These are phyloP conservation scores for Tapirus terrestris DNA, from an alignment of 2,113 vertebrate genomes.

Conservation along the genomic window DNA sequence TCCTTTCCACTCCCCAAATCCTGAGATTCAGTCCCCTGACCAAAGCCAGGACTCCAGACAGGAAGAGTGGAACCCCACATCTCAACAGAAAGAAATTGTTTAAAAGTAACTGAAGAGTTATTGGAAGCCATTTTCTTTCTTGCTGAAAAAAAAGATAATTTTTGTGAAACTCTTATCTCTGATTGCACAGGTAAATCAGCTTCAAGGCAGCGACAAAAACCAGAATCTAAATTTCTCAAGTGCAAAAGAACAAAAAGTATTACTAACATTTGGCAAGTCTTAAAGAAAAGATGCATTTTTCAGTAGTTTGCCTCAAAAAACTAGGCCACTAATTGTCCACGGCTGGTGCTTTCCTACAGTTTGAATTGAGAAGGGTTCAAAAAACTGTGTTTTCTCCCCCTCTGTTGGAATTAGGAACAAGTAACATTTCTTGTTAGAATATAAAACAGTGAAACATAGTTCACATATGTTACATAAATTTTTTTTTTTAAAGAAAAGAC, in stretches of 20 bases:
- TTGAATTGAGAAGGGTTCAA: neutral
- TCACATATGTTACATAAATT: slow-evolving; percentile 64
- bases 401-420: neutral
- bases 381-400: neutral
- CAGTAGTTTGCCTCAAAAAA: neutral
- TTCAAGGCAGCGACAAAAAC: neutral
- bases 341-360: neutral
- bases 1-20: neutral
- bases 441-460: slow-evolving; percentile 41
- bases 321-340: neutral
- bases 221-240: neutral
- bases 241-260: neutral
- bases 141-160: neutral
- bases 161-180: neutral
- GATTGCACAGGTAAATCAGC: neutral
- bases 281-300: neutral
- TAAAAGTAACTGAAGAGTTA: slow-evolving; percentile 12
- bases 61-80: neutral
- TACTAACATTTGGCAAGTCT: slow-evolving; percentile 2
- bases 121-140: neutral
- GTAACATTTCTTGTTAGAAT: slow-evolving; percentile 36
- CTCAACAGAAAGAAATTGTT: neutral
- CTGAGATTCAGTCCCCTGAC: neutral
- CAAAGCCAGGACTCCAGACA: neutral
- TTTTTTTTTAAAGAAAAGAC: slow-evolving; percentile 6